Base-by-base conservation (phyloP, 2,113 vertebrate genomes). In the Nothocercus julius region DNA sequence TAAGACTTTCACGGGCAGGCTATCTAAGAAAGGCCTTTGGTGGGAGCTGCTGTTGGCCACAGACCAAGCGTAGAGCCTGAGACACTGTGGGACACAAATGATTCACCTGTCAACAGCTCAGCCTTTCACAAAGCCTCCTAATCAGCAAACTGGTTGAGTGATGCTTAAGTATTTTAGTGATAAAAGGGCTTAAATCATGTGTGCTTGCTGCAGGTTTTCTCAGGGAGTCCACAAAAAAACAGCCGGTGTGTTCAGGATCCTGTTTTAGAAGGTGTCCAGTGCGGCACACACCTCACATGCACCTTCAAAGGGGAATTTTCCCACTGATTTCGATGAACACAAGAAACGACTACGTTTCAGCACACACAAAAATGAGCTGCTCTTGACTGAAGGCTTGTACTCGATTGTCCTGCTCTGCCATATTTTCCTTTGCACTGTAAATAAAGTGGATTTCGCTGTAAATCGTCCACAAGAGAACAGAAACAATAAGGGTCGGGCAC, bases 381-480 rank as follows among this genome's bases (percentile, higher is more conserved):
- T 92, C 92, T 86, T 90, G 88, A 90, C 92, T 78, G 73, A 88
- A 79, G 74, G 49, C 80, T 94, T 82, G 67, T 1, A 88, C 90
- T 84, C 32, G 21, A 94, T 94, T 79, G 93, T 89, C 58, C 86
- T 84, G 69, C 85, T 91, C 77, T 2, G 5, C 91, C 83, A 90
- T 86, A 95, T 83, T 94, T 95, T 93, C 74, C 94, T 92, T 91
- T 90, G 54, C 72, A 76, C 77, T 86, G 92, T 92, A 90, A 95
- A 96, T 92, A 95, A 94, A 95, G 82, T 5, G 4, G 53, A 82
- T 92, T 94, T 96, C 83, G 76, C 85, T 93, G 95, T 66, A 92
- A 96, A 85, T 73, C 93, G 68, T 85, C 94, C 81, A 47, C 42
- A 95, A 90, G 73, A 95, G 94, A 92, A 76, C 86, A 90, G 90